Conservation (phyloP, 2,113 vertebrate genomes). For the Holacanthus passer region DNA sequence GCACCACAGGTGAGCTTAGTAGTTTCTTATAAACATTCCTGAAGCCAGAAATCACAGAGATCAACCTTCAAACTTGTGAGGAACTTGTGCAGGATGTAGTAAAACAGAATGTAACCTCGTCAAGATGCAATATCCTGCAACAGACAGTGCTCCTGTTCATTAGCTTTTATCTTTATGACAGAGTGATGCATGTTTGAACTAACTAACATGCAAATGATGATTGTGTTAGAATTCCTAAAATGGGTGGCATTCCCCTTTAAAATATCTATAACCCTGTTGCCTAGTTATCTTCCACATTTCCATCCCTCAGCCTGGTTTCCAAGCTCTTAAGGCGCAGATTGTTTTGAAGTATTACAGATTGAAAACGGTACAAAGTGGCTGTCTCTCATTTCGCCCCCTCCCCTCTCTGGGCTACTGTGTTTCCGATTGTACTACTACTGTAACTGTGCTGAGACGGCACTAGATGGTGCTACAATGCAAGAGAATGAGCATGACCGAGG, state of each 20-base stretch:
- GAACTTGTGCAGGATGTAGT: background rate
- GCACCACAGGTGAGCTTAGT: background rate
- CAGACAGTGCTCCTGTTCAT: background rate
- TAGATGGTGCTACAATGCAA: constrained; percentile 71
- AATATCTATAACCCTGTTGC: background rate
- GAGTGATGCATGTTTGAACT: background rate
- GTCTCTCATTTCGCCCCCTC: background rate
- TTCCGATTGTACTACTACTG: constrained; percentile 70
- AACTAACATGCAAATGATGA: background rate
- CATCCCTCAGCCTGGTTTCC: background rate
- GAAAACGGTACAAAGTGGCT: constrained; percentile 40
- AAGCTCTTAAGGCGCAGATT: constrained; percentile 26
- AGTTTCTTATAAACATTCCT: background rate
- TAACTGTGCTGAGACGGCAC: constrained; percentile 67
- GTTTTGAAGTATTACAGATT: constrained; percentile 25
- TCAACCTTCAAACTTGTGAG: background rate
- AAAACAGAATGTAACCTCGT: background rate
- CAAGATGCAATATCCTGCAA: background rate
- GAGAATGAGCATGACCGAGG: constrained; percentile 74
- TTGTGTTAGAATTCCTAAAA: constrained; percentile 24
- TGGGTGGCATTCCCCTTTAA: constrained; percentile 32
- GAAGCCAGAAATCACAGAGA: background rate
- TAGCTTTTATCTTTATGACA: background rate
- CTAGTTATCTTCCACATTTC: background rate
- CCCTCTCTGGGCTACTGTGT: constrained; percentile 29